Base-by-base conservation (phyloP, 2,888 invertebrate genomes). In the Diarsia rubi region DNA sequence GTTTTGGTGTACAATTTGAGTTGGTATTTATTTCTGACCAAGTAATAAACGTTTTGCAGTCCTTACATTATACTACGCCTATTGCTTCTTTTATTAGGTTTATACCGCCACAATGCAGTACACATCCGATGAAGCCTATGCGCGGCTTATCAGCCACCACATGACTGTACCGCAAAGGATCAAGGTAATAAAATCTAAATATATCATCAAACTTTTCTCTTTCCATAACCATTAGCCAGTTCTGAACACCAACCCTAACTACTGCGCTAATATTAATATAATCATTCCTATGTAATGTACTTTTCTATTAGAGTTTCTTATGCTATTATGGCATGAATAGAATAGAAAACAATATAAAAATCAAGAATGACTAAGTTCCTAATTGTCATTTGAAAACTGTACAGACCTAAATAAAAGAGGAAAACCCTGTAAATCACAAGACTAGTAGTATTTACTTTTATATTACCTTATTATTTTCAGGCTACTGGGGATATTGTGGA, bases 401-500 rank as follows among this genome's bases (percentile, higher is more conserved):
- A n/a, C 37, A 27, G 14, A 27, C 8, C 1, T 31, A 31, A 44
- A n/a, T 21, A 16, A 31, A 31, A 49, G 8, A 42, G 42, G 16
- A 59, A 3, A n/a, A 21, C 16, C 16, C 16, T 21, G 1, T n/a
- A 44, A 73, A 47, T 27, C 19, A 42, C n/a, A 14, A 47, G 16
- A 16, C 2, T 42, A 19, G 5, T n/a, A 49, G 21, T 62, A 59
- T n/a, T 49, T 49, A 52, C 24, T 62, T 27, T 49, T 4, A 24
- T 14, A 37, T 59, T 8, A n/a, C n/a, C 31, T 49, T n/a, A 45
- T 65, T 47, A 60, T 59, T 65, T 76, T 42, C 57, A 98, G 94
- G 98, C 98, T 73, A 97, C 97, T 84, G 98, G 98, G 21, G 98
- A 98, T 89, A 97, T 96, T 85, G 96, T 96, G 37, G 98, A 97